Evolutionary conservation across 2,797 vertebrate species (phyloP).

Genomic region (Pelodytes ibericus): DNA sequence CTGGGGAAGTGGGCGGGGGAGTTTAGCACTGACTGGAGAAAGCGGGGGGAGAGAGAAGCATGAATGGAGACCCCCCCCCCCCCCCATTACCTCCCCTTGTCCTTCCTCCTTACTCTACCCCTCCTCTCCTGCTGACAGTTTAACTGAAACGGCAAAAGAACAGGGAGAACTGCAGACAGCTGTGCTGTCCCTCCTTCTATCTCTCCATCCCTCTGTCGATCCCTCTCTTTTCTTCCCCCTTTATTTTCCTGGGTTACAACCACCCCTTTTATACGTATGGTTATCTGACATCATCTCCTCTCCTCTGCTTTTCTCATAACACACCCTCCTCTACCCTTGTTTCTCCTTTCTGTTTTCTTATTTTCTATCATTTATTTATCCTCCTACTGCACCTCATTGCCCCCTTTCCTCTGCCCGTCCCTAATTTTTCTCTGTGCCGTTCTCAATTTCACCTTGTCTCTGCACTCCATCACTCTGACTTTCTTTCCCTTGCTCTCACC

Average conservation of each 20-base stretch:
- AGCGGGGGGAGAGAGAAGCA: slow-evolving; percentile 45
- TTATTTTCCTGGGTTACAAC: not conserved
- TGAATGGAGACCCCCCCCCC: slow-evolving; percentile 47
- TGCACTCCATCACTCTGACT: slow-evolving; percentile 4
- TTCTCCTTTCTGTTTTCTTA: not conserved
- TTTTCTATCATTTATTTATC: slow-evolving; percentile 24
- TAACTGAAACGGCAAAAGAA: slow-evolving; percentile 56
- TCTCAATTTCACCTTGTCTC: slow-evolving; percentile 9
- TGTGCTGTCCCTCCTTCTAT: slow-evolving; percentile 33
- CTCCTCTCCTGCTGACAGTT: slow-evolving; percentile 51
- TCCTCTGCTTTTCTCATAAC: not conserved
- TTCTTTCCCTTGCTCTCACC: not conserved
- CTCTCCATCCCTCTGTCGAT: slow-evolving; percentile 7
- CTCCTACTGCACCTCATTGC: not conserved
- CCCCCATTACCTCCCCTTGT: slow-evolving; percentile 31
- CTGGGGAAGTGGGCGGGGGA: not conserved
- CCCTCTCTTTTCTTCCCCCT: slow-evolving; percentile 10
- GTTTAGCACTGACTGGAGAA: slow-evolving; percentile 27
- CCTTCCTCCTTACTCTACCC: slow-evolving; percentile 36
- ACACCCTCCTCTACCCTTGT: slow-evolving; percentile 16
- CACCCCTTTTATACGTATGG: not conserved
- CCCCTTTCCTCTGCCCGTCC: slow-evolving; percentile 4
- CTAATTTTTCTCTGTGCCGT: not conserved
- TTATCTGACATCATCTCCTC: not conserved
- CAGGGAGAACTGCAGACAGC: slow-evolving; percentile 52